Base-by-base conservation (phyloP, 2,113 vertebrate genomes). In the Phyllopteryx taeniolatus region DNA sequence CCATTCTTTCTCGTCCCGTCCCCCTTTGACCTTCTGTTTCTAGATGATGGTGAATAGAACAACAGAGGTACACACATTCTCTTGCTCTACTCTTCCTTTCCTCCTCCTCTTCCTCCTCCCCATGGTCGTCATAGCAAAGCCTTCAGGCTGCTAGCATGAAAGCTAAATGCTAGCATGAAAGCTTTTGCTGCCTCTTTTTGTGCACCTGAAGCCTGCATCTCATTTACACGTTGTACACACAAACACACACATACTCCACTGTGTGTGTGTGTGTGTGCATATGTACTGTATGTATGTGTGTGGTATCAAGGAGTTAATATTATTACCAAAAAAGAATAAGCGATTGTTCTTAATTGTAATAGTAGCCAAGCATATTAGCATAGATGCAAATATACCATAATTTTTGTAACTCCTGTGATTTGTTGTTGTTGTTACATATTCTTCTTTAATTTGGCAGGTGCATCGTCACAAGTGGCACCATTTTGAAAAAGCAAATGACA, bases 31-130 rank as follows among this genome's bases (percentile, higher is more conserved):
- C 31, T 57, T 66, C 92, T 76, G 93, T 93, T 94, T 90, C 89
- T 95, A 99, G 98, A 97, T 98, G 98, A 95, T 99, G 98, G 97
- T 98, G 96, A 99, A 99, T 98, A 98, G 96, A 94, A 96, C 97
- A 91, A 99, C 98, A 84, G 98, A 99, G 98, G 98, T 99, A 99
- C 94, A 94, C 74, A 63, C 46, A 43, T 54, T 60, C 31, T 64
- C 61, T 20, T 53, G 22, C 31, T 59, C 31, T 54, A 42, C n/a
- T 64, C 64, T 44, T 66, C 51, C 39, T n/a, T 59, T 76, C 19
- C 31, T 1, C 42, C 42, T 60, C 47, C 20, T 42, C 43, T 69
- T 72, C 17, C 35, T 47, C 53, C 60, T 46, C 22, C 75, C 74
- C 96, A 96, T 93, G 91, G 91, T 92, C 94, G 73, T 79, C 83